phyloP scores from a whole-genome alignment of 1,140 invertebrate genomes.

The Rhyzopertha dominica region DNA sequence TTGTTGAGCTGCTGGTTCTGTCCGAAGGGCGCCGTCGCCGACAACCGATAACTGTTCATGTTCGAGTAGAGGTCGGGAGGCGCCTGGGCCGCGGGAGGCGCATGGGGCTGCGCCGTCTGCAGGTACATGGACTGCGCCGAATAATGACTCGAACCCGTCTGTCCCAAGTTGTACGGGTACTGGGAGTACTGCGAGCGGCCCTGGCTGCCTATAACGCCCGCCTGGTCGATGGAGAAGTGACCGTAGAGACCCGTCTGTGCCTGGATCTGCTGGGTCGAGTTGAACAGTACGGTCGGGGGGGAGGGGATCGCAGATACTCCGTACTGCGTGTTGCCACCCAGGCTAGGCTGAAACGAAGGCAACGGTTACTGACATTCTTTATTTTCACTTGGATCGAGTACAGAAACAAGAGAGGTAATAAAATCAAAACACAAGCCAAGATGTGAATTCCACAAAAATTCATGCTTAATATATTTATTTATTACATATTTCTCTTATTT shows the following conservation, averaged over 20 bases:
- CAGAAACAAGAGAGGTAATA: background rate
- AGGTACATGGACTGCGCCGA: slow-evolving; percentile 62
- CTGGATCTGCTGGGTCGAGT: slow-evolving; percentile 63
- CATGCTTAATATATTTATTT: background rate
- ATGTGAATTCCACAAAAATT: background rate
- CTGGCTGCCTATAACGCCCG: slow-evolving; percentile 46
- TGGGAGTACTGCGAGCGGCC: slow-evolving; percentile 62
- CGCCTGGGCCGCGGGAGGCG: slow-evolving; percentile 51
- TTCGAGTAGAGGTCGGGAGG: slow-evolving; percentile 77
- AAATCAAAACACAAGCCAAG: background rate
- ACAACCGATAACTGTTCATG: slow-evolving; percentile 52
- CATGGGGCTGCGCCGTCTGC: slow-evolving; percentile 56
- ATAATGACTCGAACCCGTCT: slow-evolving; percentile 53
- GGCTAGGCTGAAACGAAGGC: slow-evolving; percentile 24
- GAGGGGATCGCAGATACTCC: slow-evolving; percentile 77
- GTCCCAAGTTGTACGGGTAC: slow-evolving; percentile 54
- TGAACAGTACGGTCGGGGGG: slow-evolving; percentile 71
- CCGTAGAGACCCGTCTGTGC: slow-evolving; percentile 74
- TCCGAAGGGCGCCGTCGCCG: slow-evolving; percentile 59
- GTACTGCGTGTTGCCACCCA: slow-evolving; percentile 53
- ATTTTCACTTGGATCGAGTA: background rate
- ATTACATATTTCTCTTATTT: too few relatives aligned
- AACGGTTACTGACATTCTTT: background rate
- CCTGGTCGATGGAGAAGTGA: slow-evolving; percentile 60
- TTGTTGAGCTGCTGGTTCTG: slow-evolving; percentile 76